Evolutionary conservation across 2,113 vertebrate species (phyloP), one percentile per base, ranked within the genome.

Genomic region (Cervus canadensis): DNA sequence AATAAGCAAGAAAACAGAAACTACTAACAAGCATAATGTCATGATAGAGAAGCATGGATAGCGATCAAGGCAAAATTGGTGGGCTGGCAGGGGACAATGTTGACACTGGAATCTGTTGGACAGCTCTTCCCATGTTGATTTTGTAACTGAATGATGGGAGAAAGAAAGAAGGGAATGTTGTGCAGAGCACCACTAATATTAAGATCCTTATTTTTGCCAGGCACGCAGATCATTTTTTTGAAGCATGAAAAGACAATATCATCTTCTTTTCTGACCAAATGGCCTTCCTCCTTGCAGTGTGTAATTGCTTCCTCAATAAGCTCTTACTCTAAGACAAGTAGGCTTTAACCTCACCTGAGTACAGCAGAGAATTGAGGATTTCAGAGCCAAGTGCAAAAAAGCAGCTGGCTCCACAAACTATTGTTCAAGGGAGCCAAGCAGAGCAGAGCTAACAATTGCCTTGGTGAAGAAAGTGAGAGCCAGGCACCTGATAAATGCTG

Each of bases 401-500:
- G 71, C 89, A 94, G 59, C 92, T 97, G 95, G 88, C 36, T 96
- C 43, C 64, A 25, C 62, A 86, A 95, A 67, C 71, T 83, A 33
- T 21, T 76, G 54, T 45, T 59, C 52, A 54, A 79, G 60, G 60
- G 67, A 95, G 93, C 71, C 82, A 89, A 76, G 33, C 50, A n/a
- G 59, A 79, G 40, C 43, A 91, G 67, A 97, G 82, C 45, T 54
- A 79, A 71, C 25, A 5, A 56, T 43, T 81, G 95, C 45, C 7
- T 33, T 86, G 71, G 85, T 14, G 11, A 76, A 16, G 54, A 82
- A 52, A 86, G 21, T 33, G 21, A 19, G 91, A 89, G 88, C 88
- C 96, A 97, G 95, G n/a, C 82, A 95, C 50, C 92, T 96, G 95
- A 91, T 92, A 92, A 64, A n/a, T 23, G 4, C 33, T 25, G 25